Evolutionary conservation across 1,140 invertebrate species (phyloP), one percentile per base, ranked within the genome.

Genomic region (Ylistrum balloti): DNA sequence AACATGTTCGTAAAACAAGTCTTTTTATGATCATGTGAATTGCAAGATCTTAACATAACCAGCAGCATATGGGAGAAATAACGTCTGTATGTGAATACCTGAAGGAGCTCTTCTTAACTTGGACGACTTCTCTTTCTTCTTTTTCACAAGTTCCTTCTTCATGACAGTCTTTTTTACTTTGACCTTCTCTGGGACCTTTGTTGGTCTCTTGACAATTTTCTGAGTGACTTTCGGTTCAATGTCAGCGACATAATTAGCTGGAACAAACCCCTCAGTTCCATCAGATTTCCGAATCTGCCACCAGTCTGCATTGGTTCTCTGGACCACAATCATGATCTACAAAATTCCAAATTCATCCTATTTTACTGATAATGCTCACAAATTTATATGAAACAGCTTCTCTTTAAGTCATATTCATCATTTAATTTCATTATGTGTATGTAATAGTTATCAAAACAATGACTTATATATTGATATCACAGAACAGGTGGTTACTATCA

Each of bases 251-350:
- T 99, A 99, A 96, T 99, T 99, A 0, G 99, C 99, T 0, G 99
- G 99, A 0, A 99, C 99, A 96, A 99, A 99, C 17, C 99, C 99
- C 94, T 99, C 99, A 0, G 97, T 97, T 0, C 99, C 98, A 94
- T 98, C 98, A 0, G 97, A 97, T 96, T 99, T 99, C 20, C 99
- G 97, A 7, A 99, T 98, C 93, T 98, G 98, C 99, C 99, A 99
- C 99, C 99, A 99, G 96, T 99, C 99, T 0, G 98, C 97, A 96
- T 99, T 99, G 0, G 98, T 99, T 96, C 99, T 99, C 94, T 98
- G 98, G 86, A 99, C 97, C 0, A 99, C 96, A 94, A 99, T 98
- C 98, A 99, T 98, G 3, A 97, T 96, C 97, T 98, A 90, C 35
- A 92, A 89, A 22, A 93, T 56, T 33, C 9, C 89, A 86, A 32